Evolutionary conservation across 64 coral and sea anemone genomes (phyloP).

Genomic region (Dendrophyllia cribrosa): DNA sequence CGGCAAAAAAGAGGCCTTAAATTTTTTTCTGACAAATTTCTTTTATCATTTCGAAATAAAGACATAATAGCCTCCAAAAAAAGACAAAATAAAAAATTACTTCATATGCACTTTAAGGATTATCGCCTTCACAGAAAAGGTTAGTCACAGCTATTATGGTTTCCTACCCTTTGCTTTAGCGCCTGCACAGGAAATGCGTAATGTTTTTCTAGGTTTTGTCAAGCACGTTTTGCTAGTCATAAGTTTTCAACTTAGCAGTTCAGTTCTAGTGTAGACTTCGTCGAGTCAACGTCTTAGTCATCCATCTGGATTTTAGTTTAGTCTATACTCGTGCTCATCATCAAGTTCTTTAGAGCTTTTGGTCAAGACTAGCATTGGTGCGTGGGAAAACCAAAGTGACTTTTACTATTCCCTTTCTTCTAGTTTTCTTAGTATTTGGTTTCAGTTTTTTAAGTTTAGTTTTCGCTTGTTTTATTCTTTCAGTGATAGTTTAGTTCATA

Average conservation of each 20-base stretch:
- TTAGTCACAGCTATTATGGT: background rate
- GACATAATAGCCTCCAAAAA: too few species aligned
- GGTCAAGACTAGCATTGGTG: conserved; percentile 1
- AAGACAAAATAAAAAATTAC: too few species aligned
- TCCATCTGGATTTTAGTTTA: conserved; percentile 8
- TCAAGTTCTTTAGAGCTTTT: conserved; percentile 13
- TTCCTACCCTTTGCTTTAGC: background rate
- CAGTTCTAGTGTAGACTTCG: conserved; percentile 13
- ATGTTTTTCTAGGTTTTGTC: background rate
- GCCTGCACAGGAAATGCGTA: background rate
- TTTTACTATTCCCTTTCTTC: background rate
- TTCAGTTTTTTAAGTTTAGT: too few species aligned
- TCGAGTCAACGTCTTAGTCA: background rate
- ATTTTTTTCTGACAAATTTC: too few species aligned
- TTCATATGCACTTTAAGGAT: too few species aligned
- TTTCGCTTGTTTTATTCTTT: too few species aligned
- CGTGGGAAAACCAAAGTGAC: background rate
- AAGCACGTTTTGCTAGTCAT: conserved; percentile 17
- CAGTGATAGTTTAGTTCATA: too few species aligned
- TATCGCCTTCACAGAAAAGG: background rate
- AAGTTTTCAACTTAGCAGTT: background rate
- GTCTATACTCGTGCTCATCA: background rate
- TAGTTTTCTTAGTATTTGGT: too few species aligned
- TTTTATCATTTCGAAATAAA: too few species aligned
- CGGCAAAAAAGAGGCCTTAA: too few species aligned